Percentiles rank a stretch among this genome's conserved stretches.
Evolutionary conservation across 2,797 vertebrate genomes (phyloP).

Genomic region (Cetoscarus ocellatus): DNA sequence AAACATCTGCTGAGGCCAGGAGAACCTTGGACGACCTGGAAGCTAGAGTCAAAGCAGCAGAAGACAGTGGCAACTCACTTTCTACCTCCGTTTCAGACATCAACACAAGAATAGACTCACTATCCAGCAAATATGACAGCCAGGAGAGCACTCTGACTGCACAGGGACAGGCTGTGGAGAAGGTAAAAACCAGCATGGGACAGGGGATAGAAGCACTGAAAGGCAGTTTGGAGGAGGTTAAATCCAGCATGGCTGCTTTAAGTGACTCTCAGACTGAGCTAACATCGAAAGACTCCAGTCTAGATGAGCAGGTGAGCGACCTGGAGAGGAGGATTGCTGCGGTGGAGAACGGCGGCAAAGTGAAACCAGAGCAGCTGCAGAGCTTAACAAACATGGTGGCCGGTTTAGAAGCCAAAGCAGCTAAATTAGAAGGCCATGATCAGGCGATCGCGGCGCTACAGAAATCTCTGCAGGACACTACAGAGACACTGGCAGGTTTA

Average conservation of each 20-base stretch:
- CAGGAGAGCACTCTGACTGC: slow-evolving; percentile 77
- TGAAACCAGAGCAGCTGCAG: slow-evolving; percentile 86
- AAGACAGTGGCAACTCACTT: slow-evolving; percentile 79
- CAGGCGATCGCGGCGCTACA: slow-evolving; percentile 84
- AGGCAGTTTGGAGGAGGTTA: slow-evolving; percentile 81
- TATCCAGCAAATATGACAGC: slow-evolving; percentile 80
- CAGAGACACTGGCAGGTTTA: slow-evolving; percentile 83
- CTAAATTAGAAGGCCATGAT: slow-evolving; percentile 88
- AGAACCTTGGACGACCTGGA: slow-evolving; percentile 81
- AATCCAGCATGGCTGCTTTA: slow-evolving; percentile 69
- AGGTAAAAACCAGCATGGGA: slow-evolving; percentile 74
- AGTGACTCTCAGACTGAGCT: slow-evolving; percentile 76
- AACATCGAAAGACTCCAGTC: slow-evolving; percentile 53
- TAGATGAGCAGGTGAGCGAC: slow-evolving; percentile 54
- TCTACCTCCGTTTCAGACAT: slow-evolving; percentile 66
- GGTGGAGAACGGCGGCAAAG: slow-evolving; percentile 67
- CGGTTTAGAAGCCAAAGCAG: slow-evolving; percentile 85
- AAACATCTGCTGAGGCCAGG: slow-evolving; percentile 69
- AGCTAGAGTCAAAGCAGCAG: slow-evolving; percentile 80
- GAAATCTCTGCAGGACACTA: slow-evolving; percentile 83
- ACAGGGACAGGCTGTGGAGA: slow-evolving; percentile 66
- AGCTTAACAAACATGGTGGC: slow-evolving; percentile 84
- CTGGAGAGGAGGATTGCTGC: slow-evolving; percentile 52
- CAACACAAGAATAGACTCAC: slow-evolving; percentile 76
- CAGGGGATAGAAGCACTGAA: slow-evolving; percentile 83